Conservation (phyloP, 1,140 invertebrate genomes). For the Drosophila kohkoa region DNA sequence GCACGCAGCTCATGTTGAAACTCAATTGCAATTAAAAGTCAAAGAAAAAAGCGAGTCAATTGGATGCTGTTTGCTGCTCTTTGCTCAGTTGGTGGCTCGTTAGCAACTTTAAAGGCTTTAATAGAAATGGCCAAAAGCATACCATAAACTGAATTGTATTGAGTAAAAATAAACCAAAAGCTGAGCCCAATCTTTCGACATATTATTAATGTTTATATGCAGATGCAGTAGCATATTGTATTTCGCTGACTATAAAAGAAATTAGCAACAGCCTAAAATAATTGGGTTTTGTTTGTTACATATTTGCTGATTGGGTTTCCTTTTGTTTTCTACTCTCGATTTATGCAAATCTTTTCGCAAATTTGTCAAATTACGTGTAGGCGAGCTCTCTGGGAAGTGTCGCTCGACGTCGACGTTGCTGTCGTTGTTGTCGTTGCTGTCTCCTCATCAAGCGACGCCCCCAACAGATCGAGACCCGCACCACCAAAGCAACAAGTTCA, state of each 20-base stretch:
- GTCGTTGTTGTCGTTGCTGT: constrained; percentile 32
- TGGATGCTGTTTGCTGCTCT: constrained; percentile 29
- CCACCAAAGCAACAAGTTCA: constrained; percentile 67
- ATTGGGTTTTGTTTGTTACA: constrained; percentile 41
- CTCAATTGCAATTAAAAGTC: constrained; percentile 80
- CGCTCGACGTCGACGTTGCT: constrained; percentile 43
- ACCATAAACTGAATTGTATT: constrained; percentile 21
- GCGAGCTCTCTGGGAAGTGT: constrained; percentile 71
- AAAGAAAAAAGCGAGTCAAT: constrained; percentile 58
- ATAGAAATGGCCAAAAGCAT: constrained; percentile 67
- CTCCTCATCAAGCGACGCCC: constrained; percentile 71
- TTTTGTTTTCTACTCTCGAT: constrained; percentile 53
- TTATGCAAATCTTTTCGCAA: constrained; percentile 74
- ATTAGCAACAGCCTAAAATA: constrained; percentile 7
- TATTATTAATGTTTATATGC: constrained; percentile 3
- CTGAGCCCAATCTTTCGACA: not conserved
- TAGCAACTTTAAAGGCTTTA: constrained; percentile 70
- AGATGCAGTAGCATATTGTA: not conserved
- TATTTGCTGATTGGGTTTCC: constrained; percentile 44
- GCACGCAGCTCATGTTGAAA: constrained; percentile 75
- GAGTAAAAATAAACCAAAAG: too few species aligned
- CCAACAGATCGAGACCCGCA: constrained; percentile 49
- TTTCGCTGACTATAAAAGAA: not conserved
- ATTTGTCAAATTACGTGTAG: constrained; percentile 80
- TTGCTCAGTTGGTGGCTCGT: constrained; percentile 40